Evolutionary conservation across 2,797 vertebrate genomes (phyloP), one percentile per base, ranked within the genome.

Genomic region (Chromobotia macracanthus): DNA sequence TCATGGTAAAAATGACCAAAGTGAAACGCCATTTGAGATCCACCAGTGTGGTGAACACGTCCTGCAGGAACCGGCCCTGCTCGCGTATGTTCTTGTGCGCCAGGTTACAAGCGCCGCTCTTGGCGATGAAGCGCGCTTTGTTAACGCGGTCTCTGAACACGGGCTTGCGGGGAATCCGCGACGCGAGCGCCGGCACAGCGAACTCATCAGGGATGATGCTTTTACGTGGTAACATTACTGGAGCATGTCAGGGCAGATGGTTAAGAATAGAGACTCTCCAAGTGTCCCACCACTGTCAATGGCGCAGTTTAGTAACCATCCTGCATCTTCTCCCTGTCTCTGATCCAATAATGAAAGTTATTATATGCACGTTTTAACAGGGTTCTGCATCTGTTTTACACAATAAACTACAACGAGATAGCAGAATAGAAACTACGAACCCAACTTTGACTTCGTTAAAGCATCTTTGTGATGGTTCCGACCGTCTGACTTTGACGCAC

Each of bases 171-270:
- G 95, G 92, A 77, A 96, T 89, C 82, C 97, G 96, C 0, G 96
- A 96, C 0, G 91, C 96, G 0, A 94, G 91, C 50, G 95, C 94
- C 13, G 97, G 95, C 79, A 99, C 84, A 16, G 96, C 95, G 74
- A 97, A 99, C 88, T 99, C 97, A 91, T 99, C 97, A 0, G 97
- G 97, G 85, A 99, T 99, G 80, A 99, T 99, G 91, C 97, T 99
- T 82, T 99, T 99, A 3, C 97, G 92, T 66, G 97, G 94, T 93
- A 99, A 25, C 97, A 99, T 99, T 80, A 69, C 93, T 60, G 60
- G 72, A 77, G 82, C 89, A 91, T 90, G 86, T 83, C 53, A 21
- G 0, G 1, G 1, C 18, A 46, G 18, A 72, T 46, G 51, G 21
- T 58, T 4, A 69, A 51, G n/a, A 61, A 77, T 12, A 61, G 61